Base-by-base conservation (phyloP, 1,140 invertebrate genomes). In the Drosophila sucinea region DNA sequence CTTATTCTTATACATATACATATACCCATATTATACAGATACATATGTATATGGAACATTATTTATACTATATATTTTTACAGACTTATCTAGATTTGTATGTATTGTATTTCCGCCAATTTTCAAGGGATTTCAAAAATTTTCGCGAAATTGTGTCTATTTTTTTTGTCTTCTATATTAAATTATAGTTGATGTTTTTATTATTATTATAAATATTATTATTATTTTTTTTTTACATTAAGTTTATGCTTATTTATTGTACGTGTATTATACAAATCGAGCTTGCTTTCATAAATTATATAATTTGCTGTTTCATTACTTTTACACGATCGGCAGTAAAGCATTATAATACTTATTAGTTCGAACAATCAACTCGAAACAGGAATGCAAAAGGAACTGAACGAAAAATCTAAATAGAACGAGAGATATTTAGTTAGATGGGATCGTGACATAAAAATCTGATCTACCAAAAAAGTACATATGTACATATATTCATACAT, bases 231-330 rank as follows among this genome's bases (percentile, higher is more conserved):
- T 77, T 81, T 68, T 87, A 79, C 64, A 82, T 79, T 79, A 80
- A 89, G 84, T 74, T 80, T 89, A 89, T 89, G 79, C 83, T 79
- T 89, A 87, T 87, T 87, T 87, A 87, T 86, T 87, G 55, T 87
- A 83, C 76, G 72, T 87, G 84, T 87, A 89, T 87, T 89, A 89
- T 89, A 89, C 84, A 83, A 51, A 89, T 77, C 69, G 83, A 72
- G 67, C 33, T 79, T 83, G 77, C 84, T 83, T 77, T 87, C 67
- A 67, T 78, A 79, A 56, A 68, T 73, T 65, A 73, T 77, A 61
- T 33, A 51, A 11, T 55, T 41, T 40, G 58, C 41, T 47, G 32
- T 33, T 60, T 41, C 72, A 63, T 79, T 51, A 25, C 6, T 23
- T 1, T 51, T 30, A 47, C 25, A 60, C 27, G 33, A 70, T 32